A percentile compares a stretch with the other conserved stretches of the same genome.
phyloP scores from a whole-genome alignment of 2,888 invertebrate species.

The Quadriops clusia region DNA sequence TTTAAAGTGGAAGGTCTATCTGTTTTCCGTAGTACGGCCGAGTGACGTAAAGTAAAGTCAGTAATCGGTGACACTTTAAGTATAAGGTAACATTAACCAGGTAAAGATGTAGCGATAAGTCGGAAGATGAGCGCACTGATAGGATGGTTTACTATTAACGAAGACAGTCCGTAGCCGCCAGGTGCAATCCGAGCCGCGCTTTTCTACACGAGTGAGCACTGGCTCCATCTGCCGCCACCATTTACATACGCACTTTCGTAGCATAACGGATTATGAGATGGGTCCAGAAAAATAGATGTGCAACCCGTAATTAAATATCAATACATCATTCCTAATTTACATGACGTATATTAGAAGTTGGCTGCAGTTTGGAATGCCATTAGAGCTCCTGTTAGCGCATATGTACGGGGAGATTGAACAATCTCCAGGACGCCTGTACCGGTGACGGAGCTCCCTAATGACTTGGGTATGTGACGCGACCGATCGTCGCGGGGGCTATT shows the following conservation, averaged over 20 bases:
- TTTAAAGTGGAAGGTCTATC: no score
- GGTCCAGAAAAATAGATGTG: slow-evolving; percentile 11
- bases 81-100: slow-evolving; percentile 26
- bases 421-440: no score
- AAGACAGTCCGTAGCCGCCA: slow-evolving; percentile 26
- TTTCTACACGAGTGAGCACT: slow-evolving; percentile 27
- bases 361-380: no score
- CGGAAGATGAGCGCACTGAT: slow-evolving; percentile 28
- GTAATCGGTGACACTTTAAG: slow-evolving; percentile 23
- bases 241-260: slow-evolving; percentile 16
- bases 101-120: slow-evolving; percentile 26
- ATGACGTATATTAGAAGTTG: no score
- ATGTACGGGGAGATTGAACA: no score
- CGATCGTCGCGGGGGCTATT: slow-evolving; percentile 14
- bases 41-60: slow-evolving; percentile 13
- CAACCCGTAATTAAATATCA: slow-evolving; percentile 19
- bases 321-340: no score
- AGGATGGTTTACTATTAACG: slow-evolving; percentile 27
- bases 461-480: slow-evolving; percentile 10
- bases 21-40: no score
- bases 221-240: slow-evolving; percentile 18
- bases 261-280: slow-evolving; percentile 17
- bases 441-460: slow-evolving; percentile 16
- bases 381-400: no score
- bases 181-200: slow-evolving; percentile 28